These are phyloP conservation scores for Psephotus haematonotus DNA, from an alignment of 2,113 vertebrate species.

Conservation along the genomic window DNA sequence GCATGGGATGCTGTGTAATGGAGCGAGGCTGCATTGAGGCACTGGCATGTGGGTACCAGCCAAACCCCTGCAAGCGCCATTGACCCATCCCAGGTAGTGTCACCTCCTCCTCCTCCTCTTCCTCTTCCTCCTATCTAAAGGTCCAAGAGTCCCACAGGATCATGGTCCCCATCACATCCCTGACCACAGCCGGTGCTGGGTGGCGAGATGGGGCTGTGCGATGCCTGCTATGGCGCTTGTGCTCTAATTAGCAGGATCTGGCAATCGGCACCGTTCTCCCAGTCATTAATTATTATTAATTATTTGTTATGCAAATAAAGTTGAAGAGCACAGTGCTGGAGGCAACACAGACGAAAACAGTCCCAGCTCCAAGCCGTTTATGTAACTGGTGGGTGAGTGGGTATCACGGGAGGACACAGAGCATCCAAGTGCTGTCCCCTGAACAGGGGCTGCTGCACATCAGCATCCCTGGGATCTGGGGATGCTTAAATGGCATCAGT, in stretches of 20 bases:
- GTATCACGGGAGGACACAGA: rapidly evolving
- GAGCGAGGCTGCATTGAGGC: rapidly evolving
- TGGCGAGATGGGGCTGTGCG: background rate
- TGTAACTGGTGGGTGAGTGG: rapidly evolving
- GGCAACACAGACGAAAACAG: constrained; percentile 1
- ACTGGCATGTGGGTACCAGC: background rate
- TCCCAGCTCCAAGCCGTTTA: background rate
- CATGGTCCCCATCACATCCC: background rate
- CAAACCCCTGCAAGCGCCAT: rapidly evolving
- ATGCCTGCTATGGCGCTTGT: rapidly evolving
- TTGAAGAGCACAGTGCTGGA: background rate
- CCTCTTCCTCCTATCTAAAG: background rate
- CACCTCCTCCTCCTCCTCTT: background rate
- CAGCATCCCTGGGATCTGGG: background rate
- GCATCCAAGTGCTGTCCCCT: rapidly evolving
- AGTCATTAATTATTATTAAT: constrained; percentile 64
- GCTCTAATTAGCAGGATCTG: constrained; percentile 32
- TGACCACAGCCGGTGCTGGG: rapidly evolving
- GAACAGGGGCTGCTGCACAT: rapidly evolving
- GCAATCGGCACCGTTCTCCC: background rate
- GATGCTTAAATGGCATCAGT: rapidly evolving
- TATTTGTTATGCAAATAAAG: constrained; percentile 56
- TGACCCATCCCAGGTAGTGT: rapidly evolving
- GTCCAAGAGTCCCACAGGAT: background rate
- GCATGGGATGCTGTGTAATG: rapidly evolving